phyloP scores from a whole-genome alignment of 2,888 invertebrate species.

The Folsomia manolachei region DNA sequence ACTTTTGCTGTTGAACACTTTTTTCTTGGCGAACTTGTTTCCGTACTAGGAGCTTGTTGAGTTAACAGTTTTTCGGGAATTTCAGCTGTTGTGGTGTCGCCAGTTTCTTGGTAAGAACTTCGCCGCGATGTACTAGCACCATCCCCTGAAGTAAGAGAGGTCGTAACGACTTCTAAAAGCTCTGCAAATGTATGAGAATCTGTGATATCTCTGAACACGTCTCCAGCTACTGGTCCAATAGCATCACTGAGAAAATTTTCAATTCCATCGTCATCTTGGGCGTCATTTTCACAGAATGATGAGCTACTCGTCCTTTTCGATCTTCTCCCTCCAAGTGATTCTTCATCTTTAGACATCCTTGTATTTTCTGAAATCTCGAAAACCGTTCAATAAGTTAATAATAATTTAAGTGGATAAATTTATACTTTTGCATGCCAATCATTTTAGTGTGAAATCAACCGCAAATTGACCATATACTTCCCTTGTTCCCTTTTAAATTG shows the following conservation, averaged over 20 bases:
- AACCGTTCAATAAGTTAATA: too few species aligned
- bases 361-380: too few species aligned
- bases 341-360: too few species aligned
- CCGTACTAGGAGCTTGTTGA: background rate
- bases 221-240: constrained; percentile 18
- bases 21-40: background rate
- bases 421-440: background rate
- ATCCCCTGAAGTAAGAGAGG: background rate
- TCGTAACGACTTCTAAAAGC: constrained; percentile 19
- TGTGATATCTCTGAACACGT: constrained; percentile 26
- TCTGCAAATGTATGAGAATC: constrained; percentile 31
- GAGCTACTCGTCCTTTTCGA: too few species aligned
- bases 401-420: too few species aligned
- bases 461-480: background rate
- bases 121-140: constrained; percentile 12
- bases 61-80: background rate
- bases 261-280: constrained; percentile 24
- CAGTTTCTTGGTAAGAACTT: background rate
- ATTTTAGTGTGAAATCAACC: background rate
- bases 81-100: background rate
- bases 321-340: too few species aligned
- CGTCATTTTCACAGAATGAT: background rate
- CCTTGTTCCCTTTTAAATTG: background rate
- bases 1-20: background rate
- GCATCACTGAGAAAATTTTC: constrained; percentile 27